Evolutionary conservation across 2,888 invertebrate genomes (phyloP).

Genomic region (Crocallis elinguaria): DNA sequence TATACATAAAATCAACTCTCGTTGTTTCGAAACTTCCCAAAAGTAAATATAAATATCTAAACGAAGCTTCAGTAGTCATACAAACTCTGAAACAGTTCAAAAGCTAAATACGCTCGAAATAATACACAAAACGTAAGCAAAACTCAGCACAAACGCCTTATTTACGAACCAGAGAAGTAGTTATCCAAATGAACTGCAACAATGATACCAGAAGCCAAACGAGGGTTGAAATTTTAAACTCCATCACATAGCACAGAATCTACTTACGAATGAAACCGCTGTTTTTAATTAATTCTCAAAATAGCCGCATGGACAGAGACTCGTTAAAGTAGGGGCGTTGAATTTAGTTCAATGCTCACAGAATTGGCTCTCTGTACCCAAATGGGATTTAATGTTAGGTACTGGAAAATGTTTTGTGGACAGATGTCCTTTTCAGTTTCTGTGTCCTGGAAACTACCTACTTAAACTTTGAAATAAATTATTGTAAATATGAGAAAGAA

Average conservation of each 20-base stretch:
- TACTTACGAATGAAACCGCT: slow-evolving; percentile 37
- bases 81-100: not conserved
- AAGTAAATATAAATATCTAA: not conserved
- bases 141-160: slow-evolving; percentile 19
- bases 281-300: slow-evolving; percentile 54
- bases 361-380: slow-evolving; percentile 22
- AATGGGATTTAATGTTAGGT: not conserved
- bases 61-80: not conserved
- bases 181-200: slow-evolving; percentile 24
- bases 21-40: too few species aligned
- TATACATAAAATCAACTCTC: too few species aligned
- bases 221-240: slow-evolving; percentile 38
- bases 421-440: too few species aligned
- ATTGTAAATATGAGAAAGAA: too few species aligned
- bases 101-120: slow-evolving; percentile 7
- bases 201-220: slow-evolving; percentile 33
- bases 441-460: too few species aligned
- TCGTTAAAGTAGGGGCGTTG: slow-evolving; percentile 50
- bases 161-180: slow-evolving; percentile 18
- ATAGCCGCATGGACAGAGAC: slow-evolving; percentile 33
- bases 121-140: slow-evolving; percentile 3
- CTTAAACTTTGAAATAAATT: too few species aligned
- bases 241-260: slow-evolving; percentile 28
- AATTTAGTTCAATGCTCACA: slow-evolving; percentile 45
- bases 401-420: not conserved